A percentile compares a stretch with the other conserved stretches of the same genome.
Evolutionary conservation across 92 coral and sea anemone genomes (phyloP).

Genomic region (Epizoanthus rinbou): DNA sequence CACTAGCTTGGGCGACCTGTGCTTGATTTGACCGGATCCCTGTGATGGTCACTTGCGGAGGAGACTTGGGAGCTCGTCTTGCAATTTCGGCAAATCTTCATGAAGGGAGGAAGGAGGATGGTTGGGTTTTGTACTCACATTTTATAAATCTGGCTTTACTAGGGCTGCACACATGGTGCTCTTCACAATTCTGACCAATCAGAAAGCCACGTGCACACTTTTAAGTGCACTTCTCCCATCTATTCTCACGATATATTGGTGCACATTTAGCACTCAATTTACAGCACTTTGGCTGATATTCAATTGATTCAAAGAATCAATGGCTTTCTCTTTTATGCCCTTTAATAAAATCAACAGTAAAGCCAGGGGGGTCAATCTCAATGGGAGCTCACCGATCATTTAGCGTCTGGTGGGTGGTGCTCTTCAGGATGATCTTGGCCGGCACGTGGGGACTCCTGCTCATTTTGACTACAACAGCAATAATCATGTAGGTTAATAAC

Average conservation of each 20-base stretch:
- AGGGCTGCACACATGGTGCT: constrained; percentile 32
- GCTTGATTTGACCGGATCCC: constrained; percentile 82
- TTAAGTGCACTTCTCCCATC: constrained; percentile 4
- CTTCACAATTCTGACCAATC: constrained; percentile 15
- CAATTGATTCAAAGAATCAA: constrained; percentile 24
- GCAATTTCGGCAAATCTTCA: constrained; percentile 99
- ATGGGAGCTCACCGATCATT: constrained; percentile 96
- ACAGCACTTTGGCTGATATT: constrained; percentile 42
- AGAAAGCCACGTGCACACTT: constrained; percentile 22
- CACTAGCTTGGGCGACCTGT: constrained; percentile 78
- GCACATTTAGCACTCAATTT: constrained; percentile 16
- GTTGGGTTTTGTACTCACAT: constrained; percentile 67
- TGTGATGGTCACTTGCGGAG: constrained; percentile 86
- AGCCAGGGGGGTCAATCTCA: constrained; percentile 37
- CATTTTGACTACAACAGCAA: constrained; percentile 39
- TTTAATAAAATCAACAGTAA: constrained; percentile 27
- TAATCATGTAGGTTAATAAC: constrained; percentile 7
- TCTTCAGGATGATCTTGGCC: constrained; percentile 93
- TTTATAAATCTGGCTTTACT: constrained; percentile 40
- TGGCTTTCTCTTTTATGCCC: constrained; percentile 39
- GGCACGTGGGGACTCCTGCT: constrained; percentile 69
- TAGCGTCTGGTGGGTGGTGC: constrained; percentile 94
- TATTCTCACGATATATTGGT: constrained; percentile 23
- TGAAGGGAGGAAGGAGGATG: constrained; percentile 62
- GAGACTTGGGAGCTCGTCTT: constrained; percentile 71